Evolutionary conservation across 2,888 invertebrate species (phyloP).

Genomic region (Smittia aterrima): DNA sequence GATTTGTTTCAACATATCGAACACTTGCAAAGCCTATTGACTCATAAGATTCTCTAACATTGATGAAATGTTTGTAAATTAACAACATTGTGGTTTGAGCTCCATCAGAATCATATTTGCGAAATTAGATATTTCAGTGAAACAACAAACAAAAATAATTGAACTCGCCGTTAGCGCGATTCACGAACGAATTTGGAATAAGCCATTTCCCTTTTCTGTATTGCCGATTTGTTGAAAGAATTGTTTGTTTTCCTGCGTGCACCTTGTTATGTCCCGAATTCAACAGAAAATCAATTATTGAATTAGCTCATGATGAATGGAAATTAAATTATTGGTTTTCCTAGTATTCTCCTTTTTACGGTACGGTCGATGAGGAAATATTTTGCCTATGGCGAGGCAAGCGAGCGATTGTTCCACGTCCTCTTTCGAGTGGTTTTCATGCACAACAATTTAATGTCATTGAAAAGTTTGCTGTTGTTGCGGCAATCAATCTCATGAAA

Average conservation of each 20-base stretch:
- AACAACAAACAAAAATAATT: no score
- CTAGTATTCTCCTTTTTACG: neutral
- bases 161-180: no score
- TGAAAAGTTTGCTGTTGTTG: neutral
- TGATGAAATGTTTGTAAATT: no score
- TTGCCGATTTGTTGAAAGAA: no score
- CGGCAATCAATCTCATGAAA: neutral
- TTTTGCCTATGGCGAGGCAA: neutral
- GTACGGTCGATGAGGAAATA: neutral
- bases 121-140: no score
- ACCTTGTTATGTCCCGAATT: neutral
- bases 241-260: neutral
- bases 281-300: slow-evolving; percentile 15
- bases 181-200: no score
- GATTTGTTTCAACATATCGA: no score
- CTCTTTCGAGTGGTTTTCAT: neutral
- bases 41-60: no score
- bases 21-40: no score
- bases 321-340: slow-evolving; percentile 24
- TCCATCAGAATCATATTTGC: no score
- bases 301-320: slow-evolving; percentile 27
- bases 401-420: neutral
- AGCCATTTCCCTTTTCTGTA: no score
- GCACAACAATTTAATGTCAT: neutral
- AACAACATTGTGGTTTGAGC: no score